phyloP scores from a whole-genome alignment of 2,113 vertebrate species.

The Chamaea fasciata region DNA sequence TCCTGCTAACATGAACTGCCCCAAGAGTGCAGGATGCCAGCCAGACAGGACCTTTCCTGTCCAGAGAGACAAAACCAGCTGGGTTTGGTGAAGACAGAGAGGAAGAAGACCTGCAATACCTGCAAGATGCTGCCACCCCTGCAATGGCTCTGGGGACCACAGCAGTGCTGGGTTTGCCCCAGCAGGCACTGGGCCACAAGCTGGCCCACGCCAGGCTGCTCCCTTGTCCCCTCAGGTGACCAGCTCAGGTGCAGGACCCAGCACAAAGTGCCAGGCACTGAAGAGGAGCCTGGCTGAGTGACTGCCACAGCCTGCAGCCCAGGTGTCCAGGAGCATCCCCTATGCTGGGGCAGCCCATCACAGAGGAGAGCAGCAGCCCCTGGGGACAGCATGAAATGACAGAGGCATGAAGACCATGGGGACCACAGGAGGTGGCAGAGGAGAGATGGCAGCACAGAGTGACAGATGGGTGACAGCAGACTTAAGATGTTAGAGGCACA shows the following conservation, averaged over 20 bases:
- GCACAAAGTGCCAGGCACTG: neutral
- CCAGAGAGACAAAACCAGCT: neutral
- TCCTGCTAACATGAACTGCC: neutral
- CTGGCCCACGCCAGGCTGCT: neutral
- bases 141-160: neutral
- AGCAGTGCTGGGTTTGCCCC: neutral
- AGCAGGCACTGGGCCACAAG: neutral
- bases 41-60: neutral
- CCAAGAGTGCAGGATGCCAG: neutral
- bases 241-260: neutral
- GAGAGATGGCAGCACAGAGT: slow-evolving; percentile 5
- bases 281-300: neutral
- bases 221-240: neutral
- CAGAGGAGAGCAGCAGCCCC: neutral
- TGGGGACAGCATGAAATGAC: neutral
- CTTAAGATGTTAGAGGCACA: slow-evolving; percentile 42
- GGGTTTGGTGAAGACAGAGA: neutral
- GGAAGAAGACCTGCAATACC: neutral
- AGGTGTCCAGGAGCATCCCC: neutral
- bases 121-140: neutral
- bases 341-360: neutral
- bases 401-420: neutral
- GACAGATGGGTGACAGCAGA: neutral
- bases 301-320: neutral
- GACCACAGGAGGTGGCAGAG: neutral